Evolutionary conservation across 2,797 vertebrate species (phyloP).

Genomic region (Dryobates pubescens): DNA sequence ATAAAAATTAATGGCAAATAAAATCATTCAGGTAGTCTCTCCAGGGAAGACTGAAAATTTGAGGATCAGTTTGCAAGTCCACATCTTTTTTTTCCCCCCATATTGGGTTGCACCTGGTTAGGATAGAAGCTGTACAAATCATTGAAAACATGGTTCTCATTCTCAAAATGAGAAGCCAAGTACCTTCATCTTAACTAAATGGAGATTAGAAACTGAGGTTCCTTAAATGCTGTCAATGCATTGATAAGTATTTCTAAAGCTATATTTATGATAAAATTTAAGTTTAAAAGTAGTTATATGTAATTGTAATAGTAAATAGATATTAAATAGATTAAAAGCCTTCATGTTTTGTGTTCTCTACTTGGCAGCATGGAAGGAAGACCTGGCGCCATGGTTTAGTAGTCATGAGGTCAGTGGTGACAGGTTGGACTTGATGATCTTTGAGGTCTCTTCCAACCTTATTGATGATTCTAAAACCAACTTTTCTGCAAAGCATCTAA

Average conservation of each 20-base stretch:
- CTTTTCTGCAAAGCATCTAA: neutral
- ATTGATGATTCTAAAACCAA: too few relatives aligned
- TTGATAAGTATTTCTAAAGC: neutral
- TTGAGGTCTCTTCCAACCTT: too few relatives aligned
- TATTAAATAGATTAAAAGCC: constrained; percentile 37
- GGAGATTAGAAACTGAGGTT: constrained; percentile 47
- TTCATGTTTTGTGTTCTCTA: neutral
- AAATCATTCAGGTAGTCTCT: neutral
- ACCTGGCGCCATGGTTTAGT: too few relatives aligned
- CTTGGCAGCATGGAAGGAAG: neutral
- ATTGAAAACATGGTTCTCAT: neutral
- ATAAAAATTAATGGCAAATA: neutral
- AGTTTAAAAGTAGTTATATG: constrained; percentile 49
- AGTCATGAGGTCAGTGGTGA: too few relatives aligned
- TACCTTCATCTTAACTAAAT: constrained; percentile 51
- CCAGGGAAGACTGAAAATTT: neutral
- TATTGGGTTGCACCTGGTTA: neutral
- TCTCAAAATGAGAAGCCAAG: neutral
- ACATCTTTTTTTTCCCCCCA: neutral
- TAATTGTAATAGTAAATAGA: constrained; percentile 44
- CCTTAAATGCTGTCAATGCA: constrained; percentile 25
- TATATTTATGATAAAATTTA: neutral
- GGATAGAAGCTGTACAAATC: neutral
- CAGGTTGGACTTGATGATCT: too few relatives aligned
- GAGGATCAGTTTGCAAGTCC: neutral